Conservation (phyloP, 2,888 invertebrate species). For the Cephus rjabovi region DNA sequence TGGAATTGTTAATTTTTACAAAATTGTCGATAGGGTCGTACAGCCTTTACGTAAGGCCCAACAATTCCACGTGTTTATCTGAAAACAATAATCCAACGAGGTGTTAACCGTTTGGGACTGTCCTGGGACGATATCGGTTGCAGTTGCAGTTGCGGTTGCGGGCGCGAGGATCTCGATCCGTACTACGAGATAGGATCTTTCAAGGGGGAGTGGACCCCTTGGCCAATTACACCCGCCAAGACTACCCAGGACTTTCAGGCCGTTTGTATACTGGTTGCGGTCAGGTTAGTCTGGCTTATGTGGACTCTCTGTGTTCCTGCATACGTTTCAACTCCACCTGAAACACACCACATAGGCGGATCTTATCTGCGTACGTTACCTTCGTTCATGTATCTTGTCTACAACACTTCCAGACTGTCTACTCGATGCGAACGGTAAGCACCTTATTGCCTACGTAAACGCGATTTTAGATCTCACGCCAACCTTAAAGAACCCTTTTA, state of each 20-base stretch:
- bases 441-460: conserved; percentile 44
- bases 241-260: background rate
- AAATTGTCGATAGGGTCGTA: too few species aligned
- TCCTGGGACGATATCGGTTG: conserved; percentile 26
- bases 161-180: conserved; percentile 59
- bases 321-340: conserved; percentile 35
- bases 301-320: conserved; percentile 44
- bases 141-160: conserved; percentile 29
- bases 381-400: conserved; percentile 47
- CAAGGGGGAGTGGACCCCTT: conserved; percentile 28
- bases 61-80: background rate
- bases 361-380: conserved; percentile 52
- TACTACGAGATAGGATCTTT: conserved; percentile 53
- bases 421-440: conserved; percentile 47
- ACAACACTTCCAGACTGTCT: conserved; percentile 47
- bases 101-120: conserved; percentile 21
- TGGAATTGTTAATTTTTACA: too few species aligned
- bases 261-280: background rate
- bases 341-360: conserved; percentile 32
- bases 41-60: background rate
- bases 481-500: too few species aligned
- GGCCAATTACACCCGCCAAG: conserved; percentile 61
- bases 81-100: too few species aligned
- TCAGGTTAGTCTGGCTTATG: conserved; percentile 21
- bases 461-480: conserved; percentile 34